Percentiles rank a stretch among this genome's conserved stretches.
These are phyloP conservation scores for Tribolium freemani DNA, from an alignment of 2,888 invertebrate species.

Conservation along the genomic window DNA sequence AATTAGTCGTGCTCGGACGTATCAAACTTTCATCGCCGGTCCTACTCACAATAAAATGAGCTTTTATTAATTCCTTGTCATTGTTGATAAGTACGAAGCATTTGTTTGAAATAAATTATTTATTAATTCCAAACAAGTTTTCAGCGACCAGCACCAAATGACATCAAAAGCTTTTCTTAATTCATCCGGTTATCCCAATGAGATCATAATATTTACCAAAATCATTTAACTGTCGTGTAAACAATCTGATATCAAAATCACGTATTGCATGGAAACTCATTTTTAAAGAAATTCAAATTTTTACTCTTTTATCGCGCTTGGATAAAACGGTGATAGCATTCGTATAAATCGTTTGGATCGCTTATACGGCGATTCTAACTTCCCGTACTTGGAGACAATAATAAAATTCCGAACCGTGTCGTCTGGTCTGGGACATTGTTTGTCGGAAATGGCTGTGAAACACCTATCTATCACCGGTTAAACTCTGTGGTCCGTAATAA, in stretches of 20 bases:
- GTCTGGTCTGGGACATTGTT: conserved; percentile 42
- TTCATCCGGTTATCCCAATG: conserved; percentile 42
- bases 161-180: conserved; percentile 39
- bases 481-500: conserved; percentile 33
- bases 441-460: conserved; percentile 30
- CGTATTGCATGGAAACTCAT: conserved; percentile 20
- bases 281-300: conserved; percentile 13
- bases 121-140: conserved; percentile 24
- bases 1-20: neutral
- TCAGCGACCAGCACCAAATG: conserved; percentile 13
- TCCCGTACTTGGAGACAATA: conserved; percentile 16
- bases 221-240: conserved; percentile 42
- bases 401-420: conserved; percentile 32
- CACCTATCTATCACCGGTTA: conserved; percentile 25
- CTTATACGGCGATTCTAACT: conserved; percentile 26
- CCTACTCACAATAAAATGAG: neutral
- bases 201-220: conserved; percentile 44
- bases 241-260: conserved; percentile 38
- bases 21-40: neutral
- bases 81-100: neutral
- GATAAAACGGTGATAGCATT: conserved; percentile 2
- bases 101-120: conserved; percentile 15
- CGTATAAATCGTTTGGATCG: conserved; percentile 19
- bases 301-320: too few relatives aligned
- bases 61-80: neutral